Base-by-base conservation (phyloP, 2,888 invertebrate species). In the Copidosoma aretas region DNA sequence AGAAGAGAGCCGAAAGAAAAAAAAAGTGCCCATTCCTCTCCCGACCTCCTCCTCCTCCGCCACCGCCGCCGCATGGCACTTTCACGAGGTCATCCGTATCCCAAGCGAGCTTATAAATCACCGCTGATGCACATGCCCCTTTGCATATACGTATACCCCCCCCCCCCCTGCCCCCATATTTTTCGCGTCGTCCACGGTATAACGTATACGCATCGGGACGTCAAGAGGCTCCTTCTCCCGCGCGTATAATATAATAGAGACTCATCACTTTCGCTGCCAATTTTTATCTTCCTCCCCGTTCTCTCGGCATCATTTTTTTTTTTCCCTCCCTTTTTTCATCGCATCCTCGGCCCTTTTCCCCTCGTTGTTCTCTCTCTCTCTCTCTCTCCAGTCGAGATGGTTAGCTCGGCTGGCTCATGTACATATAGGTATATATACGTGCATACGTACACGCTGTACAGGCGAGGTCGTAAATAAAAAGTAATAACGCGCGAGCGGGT, bases 381-480 rank as follows among this genome's bases (percentile, higher is more conserved):
- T 12, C 43, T 12, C 43, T 46, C 8, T 46, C 43, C 43, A 12
- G 15, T 2, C 43, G 14, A 21, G 10, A 25, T 46, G 54, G 56
- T 57, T 49, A 32, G 39, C 57, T 32, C 22, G 19, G 3, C 19
- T 22, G 43, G 17, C 17, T 15, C 1, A 8, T 32, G 32, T 3
- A 32, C 4, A 32, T n/a, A n/a, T n/a, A n/a, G n/a, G n/a, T n/a
- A n/a, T n/a, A n/a, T n/a, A n/a, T n/a, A n/a, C n/a, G n/a, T n/a
- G n/a, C n/a, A n/a, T n/a, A n/a, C n/a, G n/a, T n/a, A n/a, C n/a
- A n/a, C n/a, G n/a, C n/a, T n/a, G n/a, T n/a, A n/a, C n/a, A n/a
- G n/a, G 43, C 46, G 25, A 17, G 65, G 22, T 68, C 62, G 63
- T 70, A 70, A 70, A 70, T 70, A 70, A 70, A 67, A 70, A 57